Base-by-base conservation (phyloP, 2,113 vertebrate genomes). In the Diphyllodes magnificus region DNA sequence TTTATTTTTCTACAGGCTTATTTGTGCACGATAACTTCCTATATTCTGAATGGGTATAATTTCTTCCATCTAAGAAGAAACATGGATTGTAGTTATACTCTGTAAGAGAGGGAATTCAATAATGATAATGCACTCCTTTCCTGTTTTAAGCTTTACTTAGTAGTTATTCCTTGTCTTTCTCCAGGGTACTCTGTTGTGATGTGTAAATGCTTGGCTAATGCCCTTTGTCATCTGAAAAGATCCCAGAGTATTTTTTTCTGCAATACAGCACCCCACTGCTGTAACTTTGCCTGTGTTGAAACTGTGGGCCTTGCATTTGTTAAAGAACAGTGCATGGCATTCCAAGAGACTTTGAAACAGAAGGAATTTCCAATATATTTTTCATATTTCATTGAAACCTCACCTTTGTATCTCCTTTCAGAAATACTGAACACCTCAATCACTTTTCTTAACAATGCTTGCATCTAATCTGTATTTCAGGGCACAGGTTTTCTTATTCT, bases 11-110 rank as follows among this genome's bases (percentile, higher is more conserved):
- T 75, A 35, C 63, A 37, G 8, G 8, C 3, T 81, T 57, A 78
- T 83, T 86, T 86, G 39, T 70, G 54, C 30, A 81, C 68, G 66
- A 85, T 25, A 44, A 9, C 40, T 82, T 92, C 39, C 42, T 92
- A 65, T 79, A 53, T 69, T 85, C 49, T 82, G n/a, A 70, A 61
- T 53, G 4, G 4, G 3, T 75, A 7, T 65, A 56, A 89, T 85
- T 65, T 17, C 24, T 57, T 95, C 40, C 11, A 27, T 64, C 37
- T 60, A 18, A 61, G 50, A 53, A n/a, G 31, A 85, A 39, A 22
- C 13, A 49, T 12, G 15, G 44, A 64, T 71, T 56, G 23, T 12
- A 37, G 9, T 49, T 51, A 49, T 59, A 47, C 5, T 54, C 15
- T 35, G 9, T 50, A 71, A 69, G 31, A 60, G 35, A 53, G 23